Conservation (phyloP, 2,888 invertebrate species). For the Philereme transversata region DNA sequence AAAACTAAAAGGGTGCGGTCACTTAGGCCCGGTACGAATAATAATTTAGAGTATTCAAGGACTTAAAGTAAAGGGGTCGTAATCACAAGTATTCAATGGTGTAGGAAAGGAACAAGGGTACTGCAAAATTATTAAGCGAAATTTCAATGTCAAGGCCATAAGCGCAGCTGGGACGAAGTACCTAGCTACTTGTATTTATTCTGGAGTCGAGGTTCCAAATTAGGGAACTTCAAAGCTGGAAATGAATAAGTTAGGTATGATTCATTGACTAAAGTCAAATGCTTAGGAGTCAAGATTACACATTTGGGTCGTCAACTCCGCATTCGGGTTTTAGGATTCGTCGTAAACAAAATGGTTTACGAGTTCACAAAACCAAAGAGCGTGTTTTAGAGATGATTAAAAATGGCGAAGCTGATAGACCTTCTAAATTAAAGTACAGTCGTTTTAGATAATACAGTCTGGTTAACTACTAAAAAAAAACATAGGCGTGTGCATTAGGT, state of each 20-base stretch:
- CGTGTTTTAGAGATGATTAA: neutral
- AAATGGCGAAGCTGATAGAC: too few relatives aligned
- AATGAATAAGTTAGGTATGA: conserved; percentile 4
- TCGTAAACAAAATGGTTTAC: neutral
- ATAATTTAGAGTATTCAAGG: conserved; percentile 4
- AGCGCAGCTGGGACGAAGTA: conserved; percentile 17
- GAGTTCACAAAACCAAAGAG: neutral
- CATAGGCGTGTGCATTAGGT: too few relatives aligned
- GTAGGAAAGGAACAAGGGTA: conserved; percentile 1
- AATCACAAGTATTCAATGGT: conserved; percentile 8
- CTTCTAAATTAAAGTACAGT: too few relatives aligned
- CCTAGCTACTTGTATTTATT: conserved; percentile 5
- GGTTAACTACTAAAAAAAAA: too few relatives aligned
- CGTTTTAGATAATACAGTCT: too few relatives aligned
- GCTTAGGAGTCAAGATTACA: conserved; percentile 5
- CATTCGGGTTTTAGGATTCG: neutral
- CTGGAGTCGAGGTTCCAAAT: conserved; percentile 8
- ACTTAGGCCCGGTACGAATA: neutral
- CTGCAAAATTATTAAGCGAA: conserved; percentile 20
- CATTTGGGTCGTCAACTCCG: conserved; percentile 12
- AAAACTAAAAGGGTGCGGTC: neutral
- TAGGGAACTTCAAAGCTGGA: neutral
- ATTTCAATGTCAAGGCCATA: conserved; percentile 26
- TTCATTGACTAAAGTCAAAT: conserved; percentile 3
- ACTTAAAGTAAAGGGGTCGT: conserved; percentile 6